A percentile compares a stretch with the other conserved stretches of the same genome.
Conservation (phyloP, 1,140 invertebrate species). For the Samia ricini region DNA sequence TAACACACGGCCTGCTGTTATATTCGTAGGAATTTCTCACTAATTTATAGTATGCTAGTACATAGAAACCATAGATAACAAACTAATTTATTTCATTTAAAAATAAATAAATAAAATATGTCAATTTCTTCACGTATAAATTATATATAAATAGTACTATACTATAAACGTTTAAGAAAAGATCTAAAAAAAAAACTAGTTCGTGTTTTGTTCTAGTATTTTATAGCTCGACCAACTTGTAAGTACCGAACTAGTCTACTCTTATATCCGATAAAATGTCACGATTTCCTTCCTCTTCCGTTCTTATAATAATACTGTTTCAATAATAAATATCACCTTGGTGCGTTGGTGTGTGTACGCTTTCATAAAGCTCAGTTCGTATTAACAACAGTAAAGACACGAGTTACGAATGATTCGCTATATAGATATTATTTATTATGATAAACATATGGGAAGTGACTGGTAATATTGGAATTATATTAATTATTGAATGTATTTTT, state of each 20-base stretch:
- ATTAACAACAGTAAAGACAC: background rate
- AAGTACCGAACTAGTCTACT: background rate
- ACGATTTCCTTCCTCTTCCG: background rate
- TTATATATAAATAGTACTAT: no score
- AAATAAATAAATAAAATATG: no score
- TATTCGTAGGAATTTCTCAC: no score
- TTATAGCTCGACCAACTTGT: background rate
- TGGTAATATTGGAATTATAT: background rate
- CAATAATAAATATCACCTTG: background rate
- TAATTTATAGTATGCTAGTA: no score
- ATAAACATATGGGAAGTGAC: background rate
- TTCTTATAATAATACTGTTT: background rate
- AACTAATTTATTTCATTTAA: no score
- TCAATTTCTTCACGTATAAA: no score
- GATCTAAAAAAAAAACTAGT: background rate
- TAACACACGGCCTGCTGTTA: no score
- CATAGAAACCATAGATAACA: no score
- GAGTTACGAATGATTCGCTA: background rate
- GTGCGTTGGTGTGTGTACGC: background rate
- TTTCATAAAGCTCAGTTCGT: background rate
- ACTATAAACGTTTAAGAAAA: background rate
- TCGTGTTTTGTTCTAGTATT: background rate
- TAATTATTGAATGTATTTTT: background rate
- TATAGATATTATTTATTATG: background rate
- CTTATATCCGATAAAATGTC: background rate